Evolutionary conservation across 1,140 invertebrate genomes (phyloP), one percentile per base, ranked within the genome.

Genomic region (Lepidurus arcticus): DNA sequence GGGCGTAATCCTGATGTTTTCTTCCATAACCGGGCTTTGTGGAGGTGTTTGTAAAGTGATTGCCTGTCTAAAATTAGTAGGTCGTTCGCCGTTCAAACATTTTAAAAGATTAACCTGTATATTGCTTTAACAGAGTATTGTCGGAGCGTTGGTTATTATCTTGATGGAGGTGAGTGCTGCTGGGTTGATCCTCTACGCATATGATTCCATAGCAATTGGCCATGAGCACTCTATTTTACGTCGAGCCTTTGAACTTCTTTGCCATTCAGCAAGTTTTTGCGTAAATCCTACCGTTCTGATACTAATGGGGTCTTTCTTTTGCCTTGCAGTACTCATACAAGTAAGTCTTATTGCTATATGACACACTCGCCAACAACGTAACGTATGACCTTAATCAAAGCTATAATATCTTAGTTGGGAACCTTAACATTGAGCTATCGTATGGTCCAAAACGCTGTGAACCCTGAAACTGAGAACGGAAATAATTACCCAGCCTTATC

Each of bases 31-130:
- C 4, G 78, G 78, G 42, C 21, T 78, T 13, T 78, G 78, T 34
- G 78, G 78, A 44, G 78, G 78, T 45, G 73, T 78, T 21, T 78
- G 65, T 44, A 73, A 74, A 21, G 43, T 78, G 6, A 24, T 42
- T 7, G 73, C 13, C 1, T 78, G 78, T 34, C 78, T 78, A 16
- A 78, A 78, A 78, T 74, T 73, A 10, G 78, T 78, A 78, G 43
- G 73, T 16, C 26, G 24, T 16, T 10, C 65, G 21, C n/a, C 26
- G 8, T 76, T 24, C 24, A 43, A 7, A 73, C 26, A 8, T 53
- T 13, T n/a, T 73, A 9, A 21, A 21, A 10, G n/a, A 8, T 26
- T 73, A 42, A 10, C 73, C 21, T 24, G 10, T 13, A 34, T 13
- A 34, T 10, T 73, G 44, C 21, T 76, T 76, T 42, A 1, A 26